Evolutionary conservation across 2,888 invertebrate species (phyloP), one percentile per base, ranked within the genome.

Genomic region (Cephus nigrinus): DNA sequence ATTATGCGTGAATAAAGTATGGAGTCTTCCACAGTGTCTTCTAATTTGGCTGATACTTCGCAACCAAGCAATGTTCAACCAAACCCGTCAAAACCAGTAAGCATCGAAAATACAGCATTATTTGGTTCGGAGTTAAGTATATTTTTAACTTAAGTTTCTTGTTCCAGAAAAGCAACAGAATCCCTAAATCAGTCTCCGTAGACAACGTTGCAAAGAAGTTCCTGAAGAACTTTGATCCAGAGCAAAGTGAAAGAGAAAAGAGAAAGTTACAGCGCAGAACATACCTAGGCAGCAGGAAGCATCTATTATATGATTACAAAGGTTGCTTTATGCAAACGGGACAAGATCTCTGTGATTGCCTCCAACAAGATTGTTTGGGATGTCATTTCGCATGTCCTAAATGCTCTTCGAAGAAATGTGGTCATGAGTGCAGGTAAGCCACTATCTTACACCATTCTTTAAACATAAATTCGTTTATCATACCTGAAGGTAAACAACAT

Each of bases 341-440:
- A 1, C 91, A 93, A 83, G 96, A 98, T 91, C 87, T 97, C 15
- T 98, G 98, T 84, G 98, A 98, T 90, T 98, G 98, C 88, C 92
- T 98, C 82, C 94, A 95, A 84, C 93, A 93, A 69, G 92, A 93
- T 15, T 98, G 98, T 86, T 93, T 94, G 0, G 98, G 98, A 0
- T 98, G 98, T 89, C 97, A 97, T 92, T 96, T 95, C 87, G 95
- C 95, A 1, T 97, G 97, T 86, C 89, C 93, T 5, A 95, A 94
- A 88, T 97, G 97, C 87, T 92, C 91, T 32, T 96, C 96, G 0
- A 92, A 92, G 34, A 96, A 96, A 90, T 97, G 97, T 91, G 97
- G 96, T 3, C 94, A 95, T 83, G 96, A 96, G 76, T 97, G 97
- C 93, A 93, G 95, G 94, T 94, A 91, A 81, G 78, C 33, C 78